Base-by-base conservation (phyloP, 2,888 invertebrate genomes). In the Sesia apiformis region DNA sequence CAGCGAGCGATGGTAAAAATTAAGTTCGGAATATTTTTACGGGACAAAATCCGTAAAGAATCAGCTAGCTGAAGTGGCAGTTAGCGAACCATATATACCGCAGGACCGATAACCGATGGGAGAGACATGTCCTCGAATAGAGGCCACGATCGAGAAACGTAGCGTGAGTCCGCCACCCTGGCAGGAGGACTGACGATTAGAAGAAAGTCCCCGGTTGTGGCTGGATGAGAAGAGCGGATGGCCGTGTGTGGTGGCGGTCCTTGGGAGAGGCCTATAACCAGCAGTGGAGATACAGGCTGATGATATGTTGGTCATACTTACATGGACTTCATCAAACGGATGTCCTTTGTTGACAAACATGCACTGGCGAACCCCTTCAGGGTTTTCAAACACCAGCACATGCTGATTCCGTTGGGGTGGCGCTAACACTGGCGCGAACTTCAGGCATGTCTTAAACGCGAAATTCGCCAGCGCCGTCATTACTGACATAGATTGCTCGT, bases 361-460 rank as follows among this genome's bases (percentile, higher is more conserved):
- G 50, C 88, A 88, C 4, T 78, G 65, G 51, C 69, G 65, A 0
- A 64, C 50, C 0, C 84, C 88, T 0, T 59, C 60, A 0, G 81
- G 82, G 56, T 88, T 88, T 40, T 77, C 64, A 5, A 88, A 74
- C 0, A 76, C 62, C 65, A 88, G 52, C 0, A 82, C 80, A 5
- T 84, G 85, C 0, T 75, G 65, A 0, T 57, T 41, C 0, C 52
- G 60, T 0, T 8, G 4, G 0, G 85, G 86, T 0, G 64, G 54
- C 0, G 62, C 63, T 68, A 84, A 66, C 0, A 78, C 76, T 0
- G 88, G 88, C 0, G 60, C 60, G 60, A 89, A 87, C 57, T 85
- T 81, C 0, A 89, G 40, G 41, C 88, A 89, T 0, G 84, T 82
- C 56, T 78, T 78, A 54, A 73, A 79, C 0, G 78, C 69, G 54